Conservation (phyloP, 2,888 invertebrate genomes). For the Ormyrus rosae region DNA sequence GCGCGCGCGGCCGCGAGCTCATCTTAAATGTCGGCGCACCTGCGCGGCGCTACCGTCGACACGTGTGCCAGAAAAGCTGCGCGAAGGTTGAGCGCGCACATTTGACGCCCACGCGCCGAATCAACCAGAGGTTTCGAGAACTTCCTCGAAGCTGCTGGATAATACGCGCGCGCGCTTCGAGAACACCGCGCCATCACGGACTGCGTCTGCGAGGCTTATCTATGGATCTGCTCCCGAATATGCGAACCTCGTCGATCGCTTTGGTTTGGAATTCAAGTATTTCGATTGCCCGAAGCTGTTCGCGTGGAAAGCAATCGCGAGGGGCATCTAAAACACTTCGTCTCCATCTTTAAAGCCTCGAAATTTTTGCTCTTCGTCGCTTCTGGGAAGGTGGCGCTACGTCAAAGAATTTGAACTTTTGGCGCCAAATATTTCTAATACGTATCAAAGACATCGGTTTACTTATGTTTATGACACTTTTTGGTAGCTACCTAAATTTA, state of each 20-base stretch:
- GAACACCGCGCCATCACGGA: neutral
- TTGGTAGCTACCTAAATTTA: no score
- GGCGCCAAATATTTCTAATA: no score
- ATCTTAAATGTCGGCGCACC: constrained; percentile 39
- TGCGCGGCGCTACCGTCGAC: neutral
- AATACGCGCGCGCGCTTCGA: neutral
- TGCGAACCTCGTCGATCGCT: neutral
- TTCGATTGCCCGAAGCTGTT: neutral
- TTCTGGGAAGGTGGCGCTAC: no score
- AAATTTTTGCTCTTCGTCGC: no score
- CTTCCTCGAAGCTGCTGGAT: constrained; percentile 41
- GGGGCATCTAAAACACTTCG: neutral
- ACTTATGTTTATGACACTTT: no score
- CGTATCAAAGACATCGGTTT: no score
- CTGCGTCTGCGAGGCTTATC: neutral
- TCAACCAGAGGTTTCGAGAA: neutral
- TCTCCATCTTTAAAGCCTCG: neutral
- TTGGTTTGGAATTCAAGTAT: neutral
- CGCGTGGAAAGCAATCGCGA: neutral
- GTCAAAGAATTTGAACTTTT: no score
- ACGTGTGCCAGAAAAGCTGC: constrained; percentile 9
- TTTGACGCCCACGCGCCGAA: constrained; percentile 6
- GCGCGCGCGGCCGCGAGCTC: constrained; percentile 12
- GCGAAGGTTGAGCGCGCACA: constrained; percentile 31
- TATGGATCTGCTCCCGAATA: neutral